Conservation (phyloP, 2,888 invertebrate genomes). For the Macaria notata region DNA sequence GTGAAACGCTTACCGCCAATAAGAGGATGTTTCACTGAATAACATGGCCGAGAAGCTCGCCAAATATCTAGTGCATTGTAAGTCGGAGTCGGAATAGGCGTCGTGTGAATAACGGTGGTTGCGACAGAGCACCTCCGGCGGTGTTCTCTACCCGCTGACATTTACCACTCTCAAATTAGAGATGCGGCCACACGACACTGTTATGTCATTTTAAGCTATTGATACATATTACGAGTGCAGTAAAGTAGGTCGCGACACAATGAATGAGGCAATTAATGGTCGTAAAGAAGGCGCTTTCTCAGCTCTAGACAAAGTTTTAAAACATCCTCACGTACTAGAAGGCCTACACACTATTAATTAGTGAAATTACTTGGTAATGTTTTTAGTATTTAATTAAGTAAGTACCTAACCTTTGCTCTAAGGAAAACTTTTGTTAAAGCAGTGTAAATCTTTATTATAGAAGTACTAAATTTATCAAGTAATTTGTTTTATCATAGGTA, state of each 20-base stretch:
- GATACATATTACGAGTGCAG: constrained; percentile 30
- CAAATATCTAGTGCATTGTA: constrained; percentile 35
- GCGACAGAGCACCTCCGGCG: constrained; percentile 46
- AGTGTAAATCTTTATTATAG: too few relatives aligned
- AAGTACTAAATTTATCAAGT: too few relatives aligned
- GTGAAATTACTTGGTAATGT: too few relatives aligned
- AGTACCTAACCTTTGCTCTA: too few relatives aligned
- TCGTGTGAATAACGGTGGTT: constrained; percentile 67
- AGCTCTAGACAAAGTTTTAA: constrained; percentile 19
- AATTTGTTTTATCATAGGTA: too few relatives aligned
- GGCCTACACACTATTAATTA: constrained; percentile 3
- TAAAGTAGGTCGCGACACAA: constrained; percentile 23
- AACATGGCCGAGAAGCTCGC: constrained; percentile 36
- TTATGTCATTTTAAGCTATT: constrained; percentile 39
- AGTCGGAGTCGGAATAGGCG: constrained; percentile 50
- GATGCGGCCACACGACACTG: constrained; percentile 39
- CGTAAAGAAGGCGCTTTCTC: constrained; percentile 5
- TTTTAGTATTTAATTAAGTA: too few relatives aligned
- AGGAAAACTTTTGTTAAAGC: too few relatives aligned
- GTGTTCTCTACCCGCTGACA: constrained; percentile 45
- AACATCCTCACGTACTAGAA: constrained; percentile 14
- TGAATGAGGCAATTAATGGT: constrained; percentile 13
- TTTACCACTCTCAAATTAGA: constrained; percentile 47
- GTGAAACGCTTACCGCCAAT: constrained; percentile 58
- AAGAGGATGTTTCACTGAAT: constrained; percentile 49